phyloP scores from a whole-genome alignment of 2,797 vertebrate genomes.

The Crax fasciolata region DNA sequence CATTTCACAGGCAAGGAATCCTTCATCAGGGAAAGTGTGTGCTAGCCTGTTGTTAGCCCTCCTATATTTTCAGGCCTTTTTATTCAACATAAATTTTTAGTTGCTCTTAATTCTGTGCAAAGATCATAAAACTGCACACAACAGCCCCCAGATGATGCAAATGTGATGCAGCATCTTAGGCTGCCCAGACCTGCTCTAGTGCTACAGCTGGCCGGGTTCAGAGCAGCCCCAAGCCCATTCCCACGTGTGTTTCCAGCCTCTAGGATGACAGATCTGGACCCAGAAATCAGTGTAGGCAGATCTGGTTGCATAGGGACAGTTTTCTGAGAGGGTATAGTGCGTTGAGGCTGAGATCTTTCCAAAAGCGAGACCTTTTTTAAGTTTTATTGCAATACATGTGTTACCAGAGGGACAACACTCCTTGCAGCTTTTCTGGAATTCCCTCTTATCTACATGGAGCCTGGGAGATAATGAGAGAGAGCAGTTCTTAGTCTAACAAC shows the following conservation, averaged over 20 bases:
- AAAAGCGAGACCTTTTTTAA: accelerated
- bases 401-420: not conserved
- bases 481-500: not conserved
- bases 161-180: not conserved
- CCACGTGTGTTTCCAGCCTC: not conserved
- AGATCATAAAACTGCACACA: not conserved
- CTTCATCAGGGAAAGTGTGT: accelerated
- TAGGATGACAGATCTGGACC: not conserved
- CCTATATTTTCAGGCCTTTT: not conserved
- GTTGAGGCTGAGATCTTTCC: not conserved
- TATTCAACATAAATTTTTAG: not conserved
- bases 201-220: not conserved
- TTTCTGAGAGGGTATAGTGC: not conserved
- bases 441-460: not conserved
- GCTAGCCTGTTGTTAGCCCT: not conserved
- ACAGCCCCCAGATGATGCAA: not conserved
- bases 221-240: not conserved
- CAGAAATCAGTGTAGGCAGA: not conserved
- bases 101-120: not conserved
- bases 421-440: not conserved
- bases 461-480: not conserved
- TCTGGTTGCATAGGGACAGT: not conserved
- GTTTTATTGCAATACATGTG: not conserved
- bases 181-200: not conserved
- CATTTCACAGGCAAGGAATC: not conserved